Conservation (phyloP, 2,888 invertebrate species). For the Parnassius apollo region DNA sequence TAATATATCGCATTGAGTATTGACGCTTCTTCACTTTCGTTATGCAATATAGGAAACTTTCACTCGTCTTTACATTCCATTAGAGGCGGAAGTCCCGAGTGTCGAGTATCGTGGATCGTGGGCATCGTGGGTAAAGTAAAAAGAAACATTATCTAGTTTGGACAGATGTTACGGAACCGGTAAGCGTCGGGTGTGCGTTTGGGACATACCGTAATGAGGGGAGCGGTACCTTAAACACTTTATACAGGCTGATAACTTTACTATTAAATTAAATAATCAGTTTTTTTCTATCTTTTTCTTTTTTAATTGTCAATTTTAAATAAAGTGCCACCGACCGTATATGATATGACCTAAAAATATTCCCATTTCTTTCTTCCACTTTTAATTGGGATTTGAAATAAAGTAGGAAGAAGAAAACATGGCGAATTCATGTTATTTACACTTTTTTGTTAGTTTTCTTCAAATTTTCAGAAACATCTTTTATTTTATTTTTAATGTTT, state of each 20-base stretch:
- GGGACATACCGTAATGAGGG: slow-evolving; percentile 33
- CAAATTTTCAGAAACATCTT: no score
- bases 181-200: slow-evolving; percentile 49
- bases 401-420: no score
- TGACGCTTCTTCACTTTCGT: slow-evolving; percentile 26
- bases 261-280: neutral
- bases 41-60: slow-evolving; percentile 28
- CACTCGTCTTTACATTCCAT: slow-evolving; percentile 30
- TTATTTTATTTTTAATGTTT: no score
- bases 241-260: slow-evolving; percentile 45
- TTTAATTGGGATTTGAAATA: no score
- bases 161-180: slow-evolving; percentile 71
- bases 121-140: slow-evolving; percentile 25
- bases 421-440: no score
- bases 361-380: no score
- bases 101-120: slow-evolving; percentile 22
- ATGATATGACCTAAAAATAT: no score
- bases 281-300: neutral
- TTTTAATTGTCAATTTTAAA: neutral
- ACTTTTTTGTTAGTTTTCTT: no score
- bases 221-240: slow-evolving; percentile 30
- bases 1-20: slow-evolving; percentile 3
- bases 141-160: slow-evolving; percentile 39
- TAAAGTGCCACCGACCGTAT: no score
- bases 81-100: slow-evolving; percentile 27